These are phyloP conservation scores for Antigone vipio DNA, from an alignment of 2,113 vertebrate species.

Conservation along the genomic window DNA sequence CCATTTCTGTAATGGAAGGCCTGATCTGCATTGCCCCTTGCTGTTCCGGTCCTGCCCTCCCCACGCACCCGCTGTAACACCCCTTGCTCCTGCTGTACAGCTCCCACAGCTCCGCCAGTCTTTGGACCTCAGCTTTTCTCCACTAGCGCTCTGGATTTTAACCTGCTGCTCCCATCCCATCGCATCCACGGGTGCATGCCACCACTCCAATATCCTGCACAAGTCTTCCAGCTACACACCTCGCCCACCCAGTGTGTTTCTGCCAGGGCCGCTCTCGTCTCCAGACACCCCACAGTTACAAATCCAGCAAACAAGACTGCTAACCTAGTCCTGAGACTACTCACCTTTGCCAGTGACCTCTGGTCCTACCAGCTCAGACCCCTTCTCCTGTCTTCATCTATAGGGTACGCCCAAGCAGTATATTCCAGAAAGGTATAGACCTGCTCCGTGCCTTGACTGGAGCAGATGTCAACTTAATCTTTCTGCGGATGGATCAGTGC, in stretches of 20 bases:
- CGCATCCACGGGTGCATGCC: background rate
- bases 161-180: background rate
- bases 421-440: background rate
- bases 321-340: background rate
- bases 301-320: background rate
- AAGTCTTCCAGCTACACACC: fast-evolving
- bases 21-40: background rate
- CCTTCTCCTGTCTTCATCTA: background rate
- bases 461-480: background rate
- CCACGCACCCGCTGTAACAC: fast-evolving
- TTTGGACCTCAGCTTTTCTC: background rate
- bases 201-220: background rate
- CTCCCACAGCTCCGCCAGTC: background rate
- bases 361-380: background rate
- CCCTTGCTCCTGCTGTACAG: background rate
- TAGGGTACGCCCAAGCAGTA: background rate
- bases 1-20: background rate
- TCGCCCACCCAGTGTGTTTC: fast-evolving
- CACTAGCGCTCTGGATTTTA: background rate
- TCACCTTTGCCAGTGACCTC: background rate
- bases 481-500: background rate
- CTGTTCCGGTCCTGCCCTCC: background rate
- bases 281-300: background rate
- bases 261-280: background rate
- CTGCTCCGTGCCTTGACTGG: background rate